These are phyloP conservation scores for Nothura maculosa DNA, from an alignment of 2,797 vertebrate species.

Conservation along the genomic window DNA sequence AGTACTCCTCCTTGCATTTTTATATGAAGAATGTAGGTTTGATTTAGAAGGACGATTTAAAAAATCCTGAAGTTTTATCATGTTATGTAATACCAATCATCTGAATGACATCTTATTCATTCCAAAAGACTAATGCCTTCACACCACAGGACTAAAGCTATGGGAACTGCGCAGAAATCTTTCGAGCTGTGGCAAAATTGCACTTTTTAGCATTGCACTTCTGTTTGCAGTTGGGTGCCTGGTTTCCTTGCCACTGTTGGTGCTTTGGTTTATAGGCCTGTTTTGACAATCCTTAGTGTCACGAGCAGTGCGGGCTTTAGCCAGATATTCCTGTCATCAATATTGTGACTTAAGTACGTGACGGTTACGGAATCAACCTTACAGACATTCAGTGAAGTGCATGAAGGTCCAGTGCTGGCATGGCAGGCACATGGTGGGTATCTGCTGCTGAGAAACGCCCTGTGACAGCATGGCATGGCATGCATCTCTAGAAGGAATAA, in stretches of 20 bases:
- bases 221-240: not conserved
- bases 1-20: not conserved
- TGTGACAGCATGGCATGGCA: not conserved
- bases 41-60: not conserved
- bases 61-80: not conserved
- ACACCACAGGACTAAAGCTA: not conserved
- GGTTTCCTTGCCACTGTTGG: not conserved
- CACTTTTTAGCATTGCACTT: not conserved
- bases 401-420: conserved; percentile 19
- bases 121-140: not conserved
- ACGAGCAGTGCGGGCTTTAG: not conserved
- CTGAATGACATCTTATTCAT: conserved; percentile 28
- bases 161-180: not conserved
- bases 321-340: not conserved
- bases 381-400: conserved; percentile 5
- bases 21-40: not conserved
- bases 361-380: not conserved
- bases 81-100: not conserved
- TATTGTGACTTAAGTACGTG: conserved; percentile 1
- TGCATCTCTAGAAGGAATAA: conserved; percentile 20
- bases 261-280: not conserved
- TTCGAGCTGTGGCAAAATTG: not conserved
- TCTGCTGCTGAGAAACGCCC: not conserved
- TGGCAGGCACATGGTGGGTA: not conserved
- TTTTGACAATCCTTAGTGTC: not conserved